phyloP scores from a whole-genome alignment of 1,140 invertebrate genomes.

The Helicoverpa zea region DNA sequence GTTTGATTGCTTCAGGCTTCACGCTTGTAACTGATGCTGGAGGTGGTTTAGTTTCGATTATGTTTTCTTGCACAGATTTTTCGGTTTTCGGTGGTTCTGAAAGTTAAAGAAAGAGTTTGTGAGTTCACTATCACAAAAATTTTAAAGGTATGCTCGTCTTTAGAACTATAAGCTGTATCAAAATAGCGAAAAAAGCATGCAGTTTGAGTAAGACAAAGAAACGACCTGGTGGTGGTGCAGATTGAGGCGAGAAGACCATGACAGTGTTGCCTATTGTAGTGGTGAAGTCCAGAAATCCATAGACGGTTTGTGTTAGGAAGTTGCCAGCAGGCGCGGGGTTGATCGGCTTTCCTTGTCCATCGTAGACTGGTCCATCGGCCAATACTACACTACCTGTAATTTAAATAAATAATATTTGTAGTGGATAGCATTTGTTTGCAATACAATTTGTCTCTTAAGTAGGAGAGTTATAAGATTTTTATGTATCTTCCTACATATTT shows the following conservation, averaged over 20 bases:
- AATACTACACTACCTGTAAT: constrained; percentile 67
- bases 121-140: constrained; percentile 11
- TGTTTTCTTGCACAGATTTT: constrained; percentile 82
- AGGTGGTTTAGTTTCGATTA: constrained; percentile 87
- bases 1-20: constrained; percentile 86
- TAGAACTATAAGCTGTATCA: too few relatives aligned
- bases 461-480: background rate
- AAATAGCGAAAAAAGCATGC: too few relatives aligned
- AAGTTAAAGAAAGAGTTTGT: constrained; percentile 54
- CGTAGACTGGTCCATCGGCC: constrained; percentile 64
- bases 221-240: constrained; percentile 87
- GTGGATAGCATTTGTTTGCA: background rate
- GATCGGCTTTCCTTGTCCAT: constrained; percentile 57
- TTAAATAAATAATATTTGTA: background rate
- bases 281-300: constrained; percentile 95
- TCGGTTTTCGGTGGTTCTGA: constrained; percentile 82
- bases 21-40: constrained; percentile 79
- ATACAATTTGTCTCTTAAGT: background rate
- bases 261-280: constrained; percentile 96
- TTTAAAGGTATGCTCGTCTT: too few relatives aligned
- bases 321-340: constrained; percentile 57
- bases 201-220: constrained; percentile 33
- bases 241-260: constrained; percentile 95
- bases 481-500: background rate
- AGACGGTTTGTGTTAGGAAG: constrained; percentile 93